Conservation (phyloP, 1,140 invertebrate genomes). For the Pseudomyrmex cubaensis region DNA sequence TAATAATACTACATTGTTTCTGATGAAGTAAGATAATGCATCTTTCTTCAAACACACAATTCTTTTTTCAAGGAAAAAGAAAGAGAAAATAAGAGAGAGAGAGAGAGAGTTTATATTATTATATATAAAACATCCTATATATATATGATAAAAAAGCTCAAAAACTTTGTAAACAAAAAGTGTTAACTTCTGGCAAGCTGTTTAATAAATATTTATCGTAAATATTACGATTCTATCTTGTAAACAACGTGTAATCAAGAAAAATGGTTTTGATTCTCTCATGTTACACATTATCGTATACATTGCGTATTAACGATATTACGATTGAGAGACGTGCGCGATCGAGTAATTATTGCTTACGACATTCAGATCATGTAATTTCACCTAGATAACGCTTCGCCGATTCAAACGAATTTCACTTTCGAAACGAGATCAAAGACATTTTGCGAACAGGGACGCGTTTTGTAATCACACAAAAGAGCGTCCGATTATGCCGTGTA, state of each 20-base stretch:
- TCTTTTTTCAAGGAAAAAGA: background rate
- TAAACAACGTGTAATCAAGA: background rate
- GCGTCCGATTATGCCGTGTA: slow-evolving; percentile 24
- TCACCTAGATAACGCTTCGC: slow-evolving; percentile 49
- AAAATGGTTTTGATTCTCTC: background rate
- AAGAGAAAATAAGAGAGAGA: background rate
- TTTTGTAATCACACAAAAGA: background rate
- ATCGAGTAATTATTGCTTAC: slow-evolving; percentile 33
- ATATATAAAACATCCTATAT: no score
- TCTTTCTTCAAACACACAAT: background rate
- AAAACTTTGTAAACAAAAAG: background rate
- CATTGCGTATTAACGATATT: background rate
- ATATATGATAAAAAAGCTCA: no score
- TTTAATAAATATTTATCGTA: background rate
- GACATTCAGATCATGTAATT: slow-evolving; percentile 32
- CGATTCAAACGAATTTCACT: slow-evolving; percentile 43
- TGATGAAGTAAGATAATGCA: background rate
- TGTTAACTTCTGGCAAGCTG: background rate
- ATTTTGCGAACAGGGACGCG: background rate
- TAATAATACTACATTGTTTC: background rate
- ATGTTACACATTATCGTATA: background rate
- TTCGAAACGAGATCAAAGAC: slow-evolving; percentile 4
- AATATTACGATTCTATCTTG: background rate
- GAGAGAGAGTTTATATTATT: background rate
- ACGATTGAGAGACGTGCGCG: background rate